These are phyloP conservation scores for Anguilla anguilla DNA, from an alignment of 2,797 vertebrate genomes.

Conservation along the genomic window DNA sequence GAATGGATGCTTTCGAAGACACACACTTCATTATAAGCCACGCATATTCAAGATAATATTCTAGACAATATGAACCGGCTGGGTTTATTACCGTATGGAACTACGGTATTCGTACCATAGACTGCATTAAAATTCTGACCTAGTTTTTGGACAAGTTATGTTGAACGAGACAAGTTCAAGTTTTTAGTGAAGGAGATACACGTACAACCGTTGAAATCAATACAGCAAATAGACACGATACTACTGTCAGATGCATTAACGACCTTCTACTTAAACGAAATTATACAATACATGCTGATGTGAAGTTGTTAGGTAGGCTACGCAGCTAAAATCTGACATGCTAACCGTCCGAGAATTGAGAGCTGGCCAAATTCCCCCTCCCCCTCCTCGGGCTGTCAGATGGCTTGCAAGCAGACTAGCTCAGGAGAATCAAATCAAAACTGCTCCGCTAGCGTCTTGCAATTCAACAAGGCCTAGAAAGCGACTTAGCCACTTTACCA, in stretches of 20 bases:
- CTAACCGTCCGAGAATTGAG: neutral
- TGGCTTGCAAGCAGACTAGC: neutral
- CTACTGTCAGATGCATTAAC: neutral
- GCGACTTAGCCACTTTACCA: neutral
- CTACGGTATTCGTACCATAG: neutral
- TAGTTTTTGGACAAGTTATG: neutral
- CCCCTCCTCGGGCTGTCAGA: neutral
- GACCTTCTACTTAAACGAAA: neutral
- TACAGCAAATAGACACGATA: neutral
- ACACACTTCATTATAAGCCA: neutral
- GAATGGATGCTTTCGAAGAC: neutral
- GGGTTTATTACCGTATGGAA: neutral
- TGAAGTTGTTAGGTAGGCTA: neutral
- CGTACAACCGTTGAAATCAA: neutral
- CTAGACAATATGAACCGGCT: neutral
- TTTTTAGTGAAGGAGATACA: neutral
- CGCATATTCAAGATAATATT: neutral
- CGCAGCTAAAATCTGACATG: neutral
- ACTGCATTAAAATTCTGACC: neutral
- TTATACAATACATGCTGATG: neutral
- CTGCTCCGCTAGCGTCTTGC: neutral
- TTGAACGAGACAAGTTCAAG: neutral
- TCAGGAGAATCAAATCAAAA: constrained; percentile 1
- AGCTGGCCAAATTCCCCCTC: neutral
- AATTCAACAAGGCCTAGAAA: neutral